Evolutionary conservation across 2,113 vertebrate genomes (phyloP).

Genomic region (Archocentrus centrarchus): DNA sequence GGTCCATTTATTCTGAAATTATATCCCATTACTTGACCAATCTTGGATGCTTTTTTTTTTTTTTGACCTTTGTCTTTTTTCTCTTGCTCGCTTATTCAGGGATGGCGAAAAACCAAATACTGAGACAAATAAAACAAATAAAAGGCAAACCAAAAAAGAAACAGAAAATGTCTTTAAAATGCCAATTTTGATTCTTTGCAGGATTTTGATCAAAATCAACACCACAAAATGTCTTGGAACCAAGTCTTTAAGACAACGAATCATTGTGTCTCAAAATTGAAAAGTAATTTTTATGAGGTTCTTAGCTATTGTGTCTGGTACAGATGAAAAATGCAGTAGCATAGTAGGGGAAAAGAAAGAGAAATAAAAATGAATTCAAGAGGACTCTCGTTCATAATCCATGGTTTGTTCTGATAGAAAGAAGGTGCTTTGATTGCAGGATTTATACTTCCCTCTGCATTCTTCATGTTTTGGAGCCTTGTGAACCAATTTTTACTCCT

Average conservation of each 20-base stretch:
- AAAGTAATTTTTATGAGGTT: conserved; percentile 29
- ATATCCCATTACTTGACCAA: conserved; percentile 44
- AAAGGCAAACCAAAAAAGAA: neutral
- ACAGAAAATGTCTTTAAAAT: neutral
- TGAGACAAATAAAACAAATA: neutral
- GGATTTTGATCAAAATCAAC: neutral
- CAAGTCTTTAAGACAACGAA: conserved; percentile 9
- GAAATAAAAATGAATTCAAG: conserved; percentile 3
- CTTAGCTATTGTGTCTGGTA: conserved; percentile 19
- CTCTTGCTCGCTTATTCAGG: neutral
- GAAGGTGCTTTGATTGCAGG: neutral
- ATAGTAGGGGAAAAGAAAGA: neutral
- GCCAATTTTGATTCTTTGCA: conserved; percentile 17
- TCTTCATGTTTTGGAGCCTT: conserved; percentile 1
- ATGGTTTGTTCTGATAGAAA: neutral
- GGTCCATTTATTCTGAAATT: conserved; percentile 52
- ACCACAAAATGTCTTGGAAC: conserved; percentile 9
- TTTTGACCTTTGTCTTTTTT: conserved; percentile 11
- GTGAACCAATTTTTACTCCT: neutral
- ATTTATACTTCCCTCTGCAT: conserved; percentile 5
- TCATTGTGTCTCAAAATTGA: conserved; percentile 14
- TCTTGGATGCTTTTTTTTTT: conserved; percentile 24
- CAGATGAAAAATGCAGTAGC: conserved; percentile 25
- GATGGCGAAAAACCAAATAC: neutral
- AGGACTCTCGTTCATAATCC: neutral